Conservation (phyloP, 2,113 vertebrate species). For the Hippolais icterina region DNA sequence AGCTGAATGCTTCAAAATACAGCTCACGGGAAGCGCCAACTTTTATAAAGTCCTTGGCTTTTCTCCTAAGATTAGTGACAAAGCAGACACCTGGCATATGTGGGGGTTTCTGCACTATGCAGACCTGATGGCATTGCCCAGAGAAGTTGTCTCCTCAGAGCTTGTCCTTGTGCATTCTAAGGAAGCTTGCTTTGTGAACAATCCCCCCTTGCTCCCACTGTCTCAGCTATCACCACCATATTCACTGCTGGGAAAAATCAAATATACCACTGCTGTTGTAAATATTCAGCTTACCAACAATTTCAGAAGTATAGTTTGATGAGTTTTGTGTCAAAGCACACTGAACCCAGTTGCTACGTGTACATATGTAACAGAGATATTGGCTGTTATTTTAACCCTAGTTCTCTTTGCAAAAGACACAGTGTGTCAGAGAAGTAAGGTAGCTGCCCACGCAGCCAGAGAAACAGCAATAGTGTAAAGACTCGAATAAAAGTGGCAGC, state of each 20-base stretch:
- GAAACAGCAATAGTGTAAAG: background rate
- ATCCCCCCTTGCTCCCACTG: background rate
- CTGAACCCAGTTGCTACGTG: background rate
- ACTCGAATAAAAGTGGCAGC: background rate
- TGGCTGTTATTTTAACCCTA: background rate
- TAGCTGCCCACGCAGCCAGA: background rate
- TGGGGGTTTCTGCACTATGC: background rate
- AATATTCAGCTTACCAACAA: background rate
- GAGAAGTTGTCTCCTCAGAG: background rate
- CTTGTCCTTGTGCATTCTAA: background rate
- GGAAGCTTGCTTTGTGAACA: background rate
- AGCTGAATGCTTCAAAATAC: background rate
- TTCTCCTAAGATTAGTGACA: background rate
- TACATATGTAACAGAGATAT: background rate
- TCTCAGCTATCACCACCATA: background rate
- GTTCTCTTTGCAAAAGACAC: background rate
- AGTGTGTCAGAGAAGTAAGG: background rate
- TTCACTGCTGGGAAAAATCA: background rate
- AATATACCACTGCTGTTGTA: background rate
- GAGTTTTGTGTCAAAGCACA: background rate
- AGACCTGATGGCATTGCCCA: background rate
- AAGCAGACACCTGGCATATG: background rate
- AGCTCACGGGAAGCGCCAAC: background rate
- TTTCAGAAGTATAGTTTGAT: background rate
- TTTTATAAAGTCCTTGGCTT: slow-evolving; percentile 1